These are phyloP conservation scores for Microctonus hyperodae DNA, from an alignment of 2,888 invertebrate species.

Conservation along the genomic window DNA sequence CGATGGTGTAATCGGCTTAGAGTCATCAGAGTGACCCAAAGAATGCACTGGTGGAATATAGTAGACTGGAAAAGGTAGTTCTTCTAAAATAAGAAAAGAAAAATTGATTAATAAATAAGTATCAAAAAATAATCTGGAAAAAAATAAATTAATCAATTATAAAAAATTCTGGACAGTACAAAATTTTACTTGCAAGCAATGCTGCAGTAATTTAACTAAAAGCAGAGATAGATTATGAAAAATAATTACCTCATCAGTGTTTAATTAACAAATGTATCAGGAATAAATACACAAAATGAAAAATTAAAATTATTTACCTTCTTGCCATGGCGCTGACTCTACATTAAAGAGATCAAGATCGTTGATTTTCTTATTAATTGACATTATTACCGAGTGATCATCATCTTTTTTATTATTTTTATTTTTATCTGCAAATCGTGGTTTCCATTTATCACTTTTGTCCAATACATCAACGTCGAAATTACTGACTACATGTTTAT, in stretches of 20 bases:
- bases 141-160: not conserved
- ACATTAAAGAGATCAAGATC: conserved; percentile 49
- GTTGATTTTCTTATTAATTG: conserved; percentile 43
- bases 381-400: conserved; percentile 53
- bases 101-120: not conserved
- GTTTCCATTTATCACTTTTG: conserved; percentile 49
- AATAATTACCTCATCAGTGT: conserved; percentile 17
- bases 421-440: conserved; percentile 47
- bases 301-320: conserved; percentile 46
- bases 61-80: conserved; percentile 54
- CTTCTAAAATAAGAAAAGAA: conserved; percentile 45
- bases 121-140: not conserved
- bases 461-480: conserved; percentile 45
- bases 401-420: conserved; percentile 38
- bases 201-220: not conserved
- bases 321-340: conserved; percentile 43
- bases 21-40: conserved; percentile 39
- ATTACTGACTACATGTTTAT: conserved; percentile 37
- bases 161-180: not conserved
- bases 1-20: conserved; percentile 45
- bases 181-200: not conserved
- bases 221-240: not conserved
- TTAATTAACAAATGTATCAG: not conserved
- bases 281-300: not conserved
- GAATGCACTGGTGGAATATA: conserved; percentile 52